These are phyloP conservation scores for Melieria omissa DNA, from an alignment of 2,888 invertebrate species.

Conservation along the genomic window DNA sequence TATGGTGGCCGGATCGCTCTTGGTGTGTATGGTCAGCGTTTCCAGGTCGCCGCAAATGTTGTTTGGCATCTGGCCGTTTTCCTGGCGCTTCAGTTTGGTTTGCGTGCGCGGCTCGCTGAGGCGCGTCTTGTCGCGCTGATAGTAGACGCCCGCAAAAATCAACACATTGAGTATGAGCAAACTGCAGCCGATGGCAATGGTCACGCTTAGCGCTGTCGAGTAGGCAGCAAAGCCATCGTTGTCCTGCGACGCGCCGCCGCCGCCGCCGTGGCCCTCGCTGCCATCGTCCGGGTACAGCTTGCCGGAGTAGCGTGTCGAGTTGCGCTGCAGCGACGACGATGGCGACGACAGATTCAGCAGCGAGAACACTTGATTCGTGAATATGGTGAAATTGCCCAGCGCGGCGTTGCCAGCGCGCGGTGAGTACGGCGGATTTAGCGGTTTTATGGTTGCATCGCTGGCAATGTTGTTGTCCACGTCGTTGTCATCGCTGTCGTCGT, in stretches of 20 bases:
- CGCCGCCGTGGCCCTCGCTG: constrained; percentile 56
- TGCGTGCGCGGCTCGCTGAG: constrained; percentile 71
- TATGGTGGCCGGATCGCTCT: constrained; percentile 79
- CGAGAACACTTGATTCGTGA: constrained; percentile 66
- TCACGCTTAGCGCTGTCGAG: constrained; percentile 90
- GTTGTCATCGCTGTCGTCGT: constrained; percentile 76
- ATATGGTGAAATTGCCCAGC: constrained; percentile 64
- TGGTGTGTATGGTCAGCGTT: constrained; percentile 69
- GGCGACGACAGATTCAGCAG: constrained; percentile 65
- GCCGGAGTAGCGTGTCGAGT: constrained; percentile 56
- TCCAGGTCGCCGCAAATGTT: constrained; percentile 88
- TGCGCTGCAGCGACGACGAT: constrained; percentile 62
- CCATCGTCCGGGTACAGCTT: constrained; percentile 62
- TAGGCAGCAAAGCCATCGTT: constrained; percentile 91
- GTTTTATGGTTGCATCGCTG: constrained; percentile 68
- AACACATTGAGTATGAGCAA: constrained; percentile 90
- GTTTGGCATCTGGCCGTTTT: constrained; percentile 89
- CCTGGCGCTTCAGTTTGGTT: constrained; percentile 79
- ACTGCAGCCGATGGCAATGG: constrained; percentile 94
- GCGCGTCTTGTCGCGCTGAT: constrained; percentile 87
- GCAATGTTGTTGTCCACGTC: constrained; percentile 69
- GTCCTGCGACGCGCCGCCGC: constrained; percentile 74
- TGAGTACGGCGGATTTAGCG: constrained; percentile 64
- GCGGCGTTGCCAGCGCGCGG: constrained; percentile 57
- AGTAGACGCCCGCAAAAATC: constrained; percentile 94